phyloP scores from a whole-genome alignment of 2,797 vertebrate genomes.

The Psittacula echo region DNA sequence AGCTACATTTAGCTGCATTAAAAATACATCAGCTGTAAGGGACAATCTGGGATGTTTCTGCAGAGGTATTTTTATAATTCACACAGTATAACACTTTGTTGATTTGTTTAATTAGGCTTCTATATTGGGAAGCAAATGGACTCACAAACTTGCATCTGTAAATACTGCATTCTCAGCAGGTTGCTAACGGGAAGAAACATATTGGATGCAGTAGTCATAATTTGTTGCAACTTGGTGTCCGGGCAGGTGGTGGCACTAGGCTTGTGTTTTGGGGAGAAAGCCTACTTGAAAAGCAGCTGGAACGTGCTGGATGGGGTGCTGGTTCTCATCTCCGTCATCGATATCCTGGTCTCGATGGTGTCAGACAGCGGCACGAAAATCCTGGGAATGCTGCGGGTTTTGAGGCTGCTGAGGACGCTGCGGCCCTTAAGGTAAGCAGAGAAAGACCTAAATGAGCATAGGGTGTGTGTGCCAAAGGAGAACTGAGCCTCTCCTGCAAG shows the following conservation, averaged over 20 bases:
- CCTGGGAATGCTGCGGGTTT: slow-evolving; percentile 93
- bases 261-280: slow-evolving; percentile 91
- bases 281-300: slow-evolving; percentile 97
- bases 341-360: slow-evolving; percentile 95
- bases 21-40: slow-evolving; percentile 37
- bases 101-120: slow-evolving; percentile 46
- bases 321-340: slow-evolving; percentile 94
- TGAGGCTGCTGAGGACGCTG: slow-evolving; percentile 92
- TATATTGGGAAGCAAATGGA: slow-evolving; percentile 41
- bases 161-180: slow-evolving; percentile 20
- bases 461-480: not conserved
- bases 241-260: slow-evolving; percentile 92
- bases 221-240: slow-evolving; percentile 52
- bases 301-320: slow-evolving; percentile 95
- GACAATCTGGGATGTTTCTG: slow-evolving; percentile 10
- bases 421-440: slow-evolving; percentile 88
- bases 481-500: not conserved
- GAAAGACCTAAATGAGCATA: not conserved
- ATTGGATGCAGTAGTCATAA: not conserved
- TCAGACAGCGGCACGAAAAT: slow-evolving; percentile 96
- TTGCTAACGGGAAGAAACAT: not conserved
- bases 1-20: slow-evolving; percentile 33
- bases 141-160: slow-evolving; percentile 30
- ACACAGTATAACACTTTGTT: slow-evolving; percentile 19
- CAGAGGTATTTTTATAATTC: slow-evolving; percentile 28